Conservation (phyloP, 2,888 invertebrate species). For the Crioceris asparagi region DNA sequence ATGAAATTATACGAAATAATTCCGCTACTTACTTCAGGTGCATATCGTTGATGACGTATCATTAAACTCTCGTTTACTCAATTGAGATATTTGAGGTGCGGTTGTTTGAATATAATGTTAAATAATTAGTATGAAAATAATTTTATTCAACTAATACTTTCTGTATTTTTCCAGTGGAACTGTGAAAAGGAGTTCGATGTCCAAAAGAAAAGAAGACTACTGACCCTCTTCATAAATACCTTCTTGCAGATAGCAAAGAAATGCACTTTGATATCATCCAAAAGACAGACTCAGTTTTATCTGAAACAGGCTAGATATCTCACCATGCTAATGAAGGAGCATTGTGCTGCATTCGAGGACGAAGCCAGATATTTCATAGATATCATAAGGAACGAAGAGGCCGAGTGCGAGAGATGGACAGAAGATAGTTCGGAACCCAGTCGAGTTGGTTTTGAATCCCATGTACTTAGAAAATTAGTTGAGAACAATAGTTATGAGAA, state of each 20-base stretch:
- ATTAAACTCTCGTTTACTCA: too few species aligned
- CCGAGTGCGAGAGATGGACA: too few species aligned
- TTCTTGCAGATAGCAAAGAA: constrained; percentile 59
- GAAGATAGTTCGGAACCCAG: too few species aligned
- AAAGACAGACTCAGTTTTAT: constrained; percentile 53
- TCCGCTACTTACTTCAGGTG: too few species aligned
- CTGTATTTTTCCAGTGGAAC: constrained; percentile 26
- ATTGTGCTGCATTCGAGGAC: constrained; percentile 43
- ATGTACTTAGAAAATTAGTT: too few species aligned
- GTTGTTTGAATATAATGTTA: constrained; percentile 2
- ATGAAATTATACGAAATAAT: too few species aligned
- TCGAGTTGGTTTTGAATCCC: too few species aligned
- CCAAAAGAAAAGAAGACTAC: constrained; percentile 48
- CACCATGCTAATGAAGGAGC: constrained; percentile 47
- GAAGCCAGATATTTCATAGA: constrained; percentile 44
- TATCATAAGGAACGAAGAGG: constrained; percentile 44
- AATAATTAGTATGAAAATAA: not conserved
- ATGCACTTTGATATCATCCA: constrained; percentile 50
- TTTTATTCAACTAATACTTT: not conserved
- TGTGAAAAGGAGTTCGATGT: constrained; percentile 41
- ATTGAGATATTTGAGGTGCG: too few species aligned
- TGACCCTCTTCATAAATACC: constrained; percentile 62
- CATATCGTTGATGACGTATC: too few species aligned
- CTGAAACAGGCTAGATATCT: constrained; percentile 60
- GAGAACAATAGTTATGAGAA: too few species aligned